phyloP scores from a whole-genome alignment of 2,888 invertebrate species.

The Watsonalla cultraria region DNA sequence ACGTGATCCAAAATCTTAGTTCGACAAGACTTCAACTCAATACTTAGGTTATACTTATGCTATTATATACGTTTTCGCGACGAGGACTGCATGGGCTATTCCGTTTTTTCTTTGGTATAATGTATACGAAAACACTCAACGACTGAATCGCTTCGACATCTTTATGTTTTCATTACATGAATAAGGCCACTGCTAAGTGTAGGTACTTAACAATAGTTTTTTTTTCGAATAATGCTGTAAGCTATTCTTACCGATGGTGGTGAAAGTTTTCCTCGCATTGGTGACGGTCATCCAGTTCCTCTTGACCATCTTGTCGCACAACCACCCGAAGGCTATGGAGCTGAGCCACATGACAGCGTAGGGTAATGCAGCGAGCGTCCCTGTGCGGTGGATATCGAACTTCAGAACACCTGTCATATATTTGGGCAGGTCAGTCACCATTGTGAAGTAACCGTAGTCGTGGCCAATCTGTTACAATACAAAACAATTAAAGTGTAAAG shows the following conservation, averaged over 20 bases:
- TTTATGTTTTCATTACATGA: too few relatives aligned
- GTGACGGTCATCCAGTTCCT: slow-evolving; percentile 77
- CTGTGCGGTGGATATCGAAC: slow-evolving; percentile 82
- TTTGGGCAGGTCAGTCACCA: slow-evolving; percentile 84
- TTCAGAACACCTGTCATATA: slow-evolving; percentile 84
- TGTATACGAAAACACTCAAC: too few relatives aligned
- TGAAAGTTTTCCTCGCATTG: slow-evolving; percentile 81
- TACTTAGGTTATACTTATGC: too few relatives aligned
- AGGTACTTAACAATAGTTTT: neutral
- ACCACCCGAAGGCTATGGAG: slow-evolving; percentile 80
- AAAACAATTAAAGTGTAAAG: neutral
- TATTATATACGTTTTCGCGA: too few relatives aligned
- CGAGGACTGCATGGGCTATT: too few relatives aligned
- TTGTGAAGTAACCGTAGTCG: slow-evolving; percentile 85
- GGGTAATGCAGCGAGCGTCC: slow-evolving; percentile 81
- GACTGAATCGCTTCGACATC: too few relatives aligned
- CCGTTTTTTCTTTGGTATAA: too few relatives aligned
- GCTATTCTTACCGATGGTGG: slow-evolving; percentile 79
- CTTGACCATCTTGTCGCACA: slow-evolving; percentile 84
- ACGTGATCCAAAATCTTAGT: too few relatives aligned
- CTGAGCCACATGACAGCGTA: slow-evolving; percentile 84
- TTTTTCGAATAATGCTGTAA: slow-evolving; percentile 15
- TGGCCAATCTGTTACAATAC: slow-evolving; percentile 74
- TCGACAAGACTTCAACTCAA: too few relatives aligned
- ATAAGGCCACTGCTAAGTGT: slow-evolving; percentile 1